Evolutionary conservation across 1,140 invertebrate species (phyloP).

Genomic region (Drosophila simulans): DNA sequence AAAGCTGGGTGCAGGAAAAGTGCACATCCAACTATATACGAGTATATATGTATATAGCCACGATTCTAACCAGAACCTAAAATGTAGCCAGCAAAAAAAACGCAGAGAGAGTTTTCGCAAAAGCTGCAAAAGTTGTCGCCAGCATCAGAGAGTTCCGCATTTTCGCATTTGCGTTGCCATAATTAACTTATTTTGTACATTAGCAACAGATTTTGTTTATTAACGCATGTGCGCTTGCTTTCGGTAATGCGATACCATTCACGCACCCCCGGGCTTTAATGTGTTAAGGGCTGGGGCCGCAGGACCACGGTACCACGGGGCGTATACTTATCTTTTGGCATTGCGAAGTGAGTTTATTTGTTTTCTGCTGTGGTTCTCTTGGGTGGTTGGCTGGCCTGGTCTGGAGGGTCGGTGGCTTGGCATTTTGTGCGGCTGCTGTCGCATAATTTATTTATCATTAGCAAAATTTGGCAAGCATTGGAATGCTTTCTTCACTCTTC

Average conservation of each 20-base stretch:
- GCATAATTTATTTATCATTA: slow-evolving; percentile 82
- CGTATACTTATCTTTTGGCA: slow-evolving; percentile 75
- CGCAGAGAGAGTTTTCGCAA: slow-evolving; percentile 49
- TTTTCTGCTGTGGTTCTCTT: slow-evolving; percentile 71
- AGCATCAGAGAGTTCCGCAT: slow-evolving; percentile 42
- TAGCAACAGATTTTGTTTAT: slow-evolving; percentile 82
- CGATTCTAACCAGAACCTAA: background rate
- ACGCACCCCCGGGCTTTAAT: slow-evolving; percentile 40
- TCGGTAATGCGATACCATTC: slow-evolving; percentile 56
- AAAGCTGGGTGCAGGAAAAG: slow-evolving; percentile 37
- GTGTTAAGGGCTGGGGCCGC: slow-evolving; percentile 17
- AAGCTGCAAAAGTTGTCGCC: slow-evolving; percentile 66
- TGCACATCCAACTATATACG: slow-evolving; percentile 25
- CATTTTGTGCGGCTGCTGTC: slow-evolving; percentile 70
- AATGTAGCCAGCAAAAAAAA: slow-evolving; percentile 2
- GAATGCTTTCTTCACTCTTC: slow-evolving; percentile 31
- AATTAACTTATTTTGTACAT: slow-evolving; percentile 81
- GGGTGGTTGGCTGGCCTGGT: background rate
- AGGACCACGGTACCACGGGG: slow-evolving; percentile 36
- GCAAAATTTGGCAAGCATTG: slow-evolving; percentile 70
- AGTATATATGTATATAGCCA: background rate
- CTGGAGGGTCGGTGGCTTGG: slow-evolving; percentile 8
- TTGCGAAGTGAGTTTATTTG: slow-evolving; percentile 75
- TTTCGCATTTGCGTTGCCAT: slow-evolving; percentile 69
- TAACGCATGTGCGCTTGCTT: slow-evolving; percentile 69